A percentile compares a stretch with the other conserved stretches of the same genome.
phyloP scores from a whole-genome alignment of 2,888 invertebrate species.

The Cataglyphis albicans region DNA sequence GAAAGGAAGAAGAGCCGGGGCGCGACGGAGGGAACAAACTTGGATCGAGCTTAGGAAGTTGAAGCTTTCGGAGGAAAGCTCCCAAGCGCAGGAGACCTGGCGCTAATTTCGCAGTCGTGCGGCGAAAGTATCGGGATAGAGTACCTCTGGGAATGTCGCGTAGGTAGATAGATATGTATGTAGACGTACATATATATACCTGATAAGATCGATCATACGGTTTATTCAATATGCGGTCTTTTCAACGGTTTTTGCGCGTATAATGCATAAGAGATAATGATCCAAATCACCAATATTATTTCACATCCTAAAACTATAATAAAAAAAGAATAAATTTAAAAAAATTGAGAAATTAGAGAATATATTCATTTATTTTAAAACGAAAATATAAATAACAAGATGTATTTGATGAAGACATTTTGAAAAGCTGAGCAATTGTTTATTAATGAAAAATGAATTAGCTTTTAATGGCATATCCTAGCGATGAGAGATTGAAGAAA shows the following conservation, averaged over 20 bases:
- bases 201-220: constrained; percentile 68
- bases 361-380: not conserved
- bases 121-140: constrained; percentile 62
- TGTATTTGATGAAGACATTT: not conserved
- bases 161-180: constrained; percentile 36
- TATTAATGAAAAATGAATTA: not conserved
- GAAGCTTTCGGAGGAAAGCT: constrained; percentile 51
- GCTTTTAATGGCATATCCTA: not conserved
- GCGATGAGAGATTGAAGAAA: not conserved
- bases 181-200: constrained; percentile 48
- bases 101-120: constrained; percentile 72
- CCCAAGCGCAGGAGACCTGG: constrained; percentile 48
- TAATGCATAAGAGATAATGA: not conserved
- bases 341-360: not conserved
- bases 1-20: constrained; percentile 18
- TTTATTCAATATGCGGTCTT: constrained; percentile 13
- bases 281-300: not conserved
- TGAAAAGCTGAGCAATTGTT: not conserved
- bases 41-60: constrained; percentile 72
- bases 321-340: not conserved
- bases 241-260: constrained; percentile 13
- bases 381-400: not conserved
- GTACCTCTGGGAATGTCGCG: constrained; percentile 66
- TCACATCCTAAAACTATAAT: not conserved
- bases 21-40: constrained; percentile 65